Evolutionary conservation across 2,888 invertebrate species (phyloP).

Genomic region (Dolichopus griseipennis): DNA sequence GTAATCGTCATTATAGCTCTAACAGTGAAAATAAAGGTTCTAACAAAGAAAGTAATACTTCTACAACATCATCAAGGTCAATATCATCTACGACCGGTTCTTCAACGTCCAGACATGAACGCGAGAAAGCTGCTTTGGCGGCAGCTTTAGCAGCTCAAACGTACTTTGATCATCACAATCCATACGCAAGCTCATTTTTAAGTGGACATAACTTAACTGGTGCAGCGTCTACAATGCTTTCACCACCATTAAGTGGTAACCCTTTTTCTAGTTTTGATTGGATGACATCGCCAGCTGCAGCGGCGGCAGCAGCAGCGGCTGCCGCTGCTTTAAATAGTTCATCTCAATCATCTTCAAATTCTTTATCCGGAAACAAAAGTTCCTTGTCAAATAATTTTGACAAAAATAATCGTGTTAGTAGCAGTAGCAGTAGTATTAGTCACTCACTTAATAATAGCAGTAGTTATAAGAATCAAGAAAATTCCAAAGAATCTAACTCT

Average conservation of each 20-base stretch:
- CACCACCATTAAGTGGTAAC: slow-evolving; percentile 33
- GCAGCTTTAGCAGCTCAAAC: slow-evolving; percentile 13
- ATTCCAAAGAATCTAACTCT: slow-evolving; percentile 7
- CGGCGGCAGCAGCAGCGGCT: slow-evolving; percentile 16
- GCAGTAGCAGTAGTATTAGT: slow-evolving; percentile 2
- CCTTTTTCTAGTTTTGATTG: slow-evolving; percentile 25
- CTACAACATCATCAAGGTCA: slow-evolving; percentile 25
- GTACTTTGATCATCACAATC: slow-evolving; percentile 12
- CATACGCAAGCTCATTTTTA: slow-evolving; percentile 1
- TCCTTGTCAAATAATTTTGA: slow-evolving; percentile 8
- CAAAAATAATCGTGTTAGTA: slow-evolving; percentile 10
- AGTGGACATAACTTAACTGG: not conserved
- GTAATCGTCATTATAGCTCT: slow-evolving; percentile 36
- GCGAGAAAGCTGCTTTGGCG: slow-evolving; percentile 13
- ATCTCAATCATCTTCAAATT: slow-evolving; percentile 23
- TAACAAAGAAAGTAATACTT: slow-evolving; percentile 23
- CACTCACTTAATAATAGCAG: not conserved
- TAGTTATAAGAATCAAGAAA: slow-evolving; percentile 13
- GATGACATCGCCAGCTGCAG: slow-evolving; percentile 27
- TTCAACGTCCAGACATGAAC: slow-evolving; percentile 23
- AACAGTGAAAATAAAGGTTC: slow-evolving; percentile 29
- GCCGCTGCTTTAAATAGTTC: slow-evolving; percentile 12
- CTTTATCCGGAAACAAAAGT: not conserved
- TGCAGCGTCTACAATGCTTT: slow-evolving; percentile 36
- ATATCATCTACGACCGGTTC: slow-evolving; percentile 20